These are phyloP conservation scores for Pluvialis apricaria DNA, from an alignment of 2,113 vertebrate genomes.

Conservation along the genomic window DNA sequence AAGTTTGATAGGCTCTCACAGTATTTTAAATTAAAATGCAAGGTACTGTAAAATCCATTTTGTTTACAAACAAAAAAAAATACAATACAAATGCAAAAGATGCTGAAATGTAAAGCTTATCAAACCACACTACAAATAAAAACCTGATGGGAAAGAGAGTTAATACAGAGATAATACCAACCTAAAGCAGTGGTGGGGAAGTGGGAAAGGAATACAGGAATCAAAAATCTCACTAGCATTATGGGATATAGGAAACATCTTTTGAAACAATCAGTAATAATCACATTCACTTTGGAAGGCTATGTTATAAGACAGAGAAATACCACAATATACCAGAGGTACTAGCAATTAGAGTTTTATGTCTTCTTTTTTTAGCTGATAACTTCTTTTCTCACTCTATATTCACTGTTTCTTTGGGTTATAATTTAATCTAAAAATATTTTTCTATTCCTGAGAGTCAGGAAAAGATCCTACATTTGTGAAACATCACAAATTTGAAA, in stretches of 20 bases:
- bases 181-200: neutral
- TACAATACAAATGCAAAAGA: conserved; percentile 1
- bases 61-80: conserved; percentile 34
- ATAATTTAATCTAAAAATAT: neutral
- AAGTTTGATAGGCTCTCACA: conserved; percentile 34
- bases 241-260: neutral
- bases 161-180: neutral
- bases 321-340: neutral
- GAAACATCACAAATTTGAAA: neutral
- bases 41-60: conserved; percentile 45
- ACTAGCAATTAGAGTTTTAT: neutral
- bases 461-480: neutral
- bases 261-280: neutral
- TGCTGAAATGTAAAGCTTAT: conserved; percentile 7
- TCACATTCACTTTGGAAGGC: neutral
- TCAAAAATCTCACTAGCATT: neutral
- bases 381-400: neutral
- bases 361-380: neutral
- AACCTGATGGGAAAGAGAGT: neutral
- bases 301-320: neutral
- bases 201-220: neutral
- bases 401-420: neutral
- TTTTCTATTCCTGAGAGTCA: neutral
- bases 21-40: conserved; percentile 60
- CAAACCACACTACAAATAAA: neutral